A percentile compares a stretch with the other conserved stretches of the same genome.
phyloP scores from a whole-genome alignment of 1,140 invertebrate species.

The Zaprionus inermis region DNA sequence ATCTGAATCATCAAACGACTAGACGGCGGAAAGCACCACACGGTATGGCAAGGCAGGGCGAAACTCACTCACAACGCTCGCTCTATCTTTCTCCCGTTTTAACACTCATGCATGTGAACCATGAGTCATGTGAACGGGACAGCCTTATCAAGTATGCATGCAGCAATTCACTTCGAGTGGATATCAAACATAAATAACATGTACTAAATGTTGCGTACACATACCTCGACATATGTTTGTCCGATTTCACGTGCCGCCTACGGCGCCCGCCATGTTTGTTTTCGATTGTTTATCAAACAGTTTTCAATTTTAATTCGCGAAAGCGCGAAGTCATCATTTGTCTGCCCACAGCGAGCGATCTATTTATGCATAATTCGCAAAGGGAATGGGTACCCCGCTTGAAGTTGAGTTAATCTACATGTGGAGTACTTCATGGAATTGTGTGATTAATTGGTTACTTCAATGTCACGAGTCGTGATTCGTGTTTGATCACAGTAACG shows the following conservation, averaged over 20 bases:
- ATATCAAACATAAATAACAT: slow-evolving; percentile 40
- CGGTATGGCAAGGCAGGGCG: neutral
- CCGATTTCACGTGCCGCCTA: slow-evolving; percentile 19
- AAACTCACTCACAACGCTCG: neutral
- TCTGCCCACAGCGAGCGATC: neutral
- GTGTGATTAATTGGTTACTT: too few relatives aligned
- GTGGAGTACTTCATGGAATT: too few relatives aligned
- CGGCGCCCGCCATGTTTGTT: slow-evolving; percentile 4
- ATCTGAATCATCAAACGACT: slow-evolving; percentile 34
- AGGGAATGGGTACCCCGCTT: too few relatives aligned
- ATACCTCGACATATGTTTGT: neutral
- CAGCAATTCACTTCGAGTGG: slow-evolving; percentile 29
- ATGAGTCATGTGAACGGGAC: slow-evolving; percentile 21
- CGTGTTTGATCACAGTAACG: too few relatives aligned
- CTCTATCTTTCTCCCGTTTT: slow-evolving; percentile 7
- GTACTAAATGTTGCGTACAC: slow-evolving; percentile 9
- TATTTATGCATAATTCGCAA: neutral
- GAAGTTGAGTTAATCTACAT: neutral
- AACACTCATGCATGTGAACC: slow-evolving; percentile 21
- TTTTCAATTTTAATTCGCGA: slow-evolving; percentile 13
- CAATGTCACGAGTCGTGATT: neutral
- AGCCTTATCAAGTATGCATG: slow-evolving; percentile 27
- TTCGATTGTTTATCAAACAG: slow-evolving; percentile 18
- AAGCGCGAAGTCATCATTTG: neutral
- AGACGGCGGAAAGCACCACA: too few relatives aligned